Evolutionary conservation across 2,113 vertebrate genomes (phyloP).

Genomic region (Seriola rivoliana): DNA sequence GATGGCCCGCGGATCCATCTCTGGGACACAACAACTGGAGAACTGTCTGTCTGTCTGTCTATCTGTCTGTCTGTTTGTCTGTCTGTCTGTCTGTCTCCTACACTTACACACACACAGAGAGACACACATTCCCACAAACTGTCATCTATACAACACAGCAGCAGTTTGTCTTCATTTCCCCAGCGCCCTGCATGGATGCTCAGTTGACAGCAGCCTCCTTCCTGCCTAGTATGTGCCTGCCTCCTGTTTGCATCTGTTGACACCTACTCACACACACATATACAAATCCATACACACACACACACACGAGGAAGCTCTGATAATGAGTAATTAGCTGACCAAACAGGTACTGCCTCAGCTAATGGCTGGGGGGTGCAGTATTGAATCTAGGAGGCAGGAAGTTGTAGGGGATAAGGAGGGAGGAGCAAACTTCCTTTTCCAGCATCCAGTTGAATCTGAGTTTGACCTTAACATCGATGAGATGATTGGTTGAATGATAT

Average conservation of each 20-base stretch:
- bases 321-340: constrained; percentile 77
- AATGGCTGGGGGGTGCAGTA: constrained; percentile 33
- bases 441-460: constrained; percentile 29
- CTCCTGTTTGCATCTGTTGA: constrained; percentile 66
- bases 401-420: not conserved
- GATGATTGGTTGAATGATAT: constrained; percentile 25
- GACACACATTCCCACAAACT: constrained; percentile 20
- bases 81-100: constrained; percentile 7
- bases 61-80: constrained; percentile 31
- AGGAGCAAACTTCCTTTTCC: constrained; percentile 22
- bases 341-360: constrained; percentile 51
- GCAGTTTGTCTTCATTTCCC: constrained; percentile 71
- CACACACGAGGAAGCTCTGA: constrained; percentile 46
- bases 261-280: constrained; percentile 18
- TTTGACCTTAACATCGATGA: not conserved
- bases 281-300: constrained; percentile 28
- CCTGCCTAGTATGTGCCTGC: constrained; percentile 34
- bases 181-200: constrained; percentile 61
- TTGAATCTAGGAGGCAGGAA: constrained; percentile 17
- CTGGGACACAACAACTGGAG: constrained; percentile 69
- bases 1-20: constrained; percentile 62
- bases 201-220: constrained; percentile 62
- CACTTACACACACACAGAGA: not conserved
- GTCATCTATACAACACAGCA: constrained; percentile 48
- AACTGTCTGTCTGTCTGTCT: constrained; percentile 36